Evolutionary conservation across 2,888 invertebrate genomes (phyloP).

Genomic region (Cerastis leucographa): DNA sequence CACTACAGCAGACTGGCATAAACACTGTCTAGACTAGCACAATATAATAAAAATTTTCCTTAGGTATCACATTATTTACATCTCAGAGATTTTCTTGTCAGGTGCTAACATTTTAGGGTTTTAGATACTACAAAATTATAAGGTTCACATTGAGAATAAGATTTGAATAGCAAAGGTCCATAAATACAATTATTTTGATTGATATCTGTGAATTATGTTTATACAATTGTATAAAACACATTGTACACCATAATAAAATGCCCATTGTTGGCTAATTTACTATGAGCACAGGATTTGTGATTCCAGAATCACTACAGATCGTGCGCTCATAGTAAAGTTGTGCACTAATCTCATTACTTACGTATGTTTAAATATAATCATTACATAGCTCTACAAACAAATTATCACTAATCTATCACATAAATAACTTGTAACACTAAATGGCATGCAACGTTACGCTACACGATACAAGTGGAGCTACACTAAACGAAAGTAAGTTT

Average conservation of each 20-base stretch:
- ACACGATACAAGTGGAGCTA: slow-evolving; percentile 17
- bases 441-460: slow-evolving; percentile 50
- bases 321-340: slow-evolving; percentile 36
- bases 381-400: slow-evolving; percentile 58
- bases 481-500: slow-evolving; percentile 16
- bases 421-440: slow-evolving; percentile 66
- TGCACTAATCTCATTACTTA: slow-evolving; percentile 50
- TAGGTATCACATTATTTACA: slow-evolving; percentile 64
- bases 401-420: slow-evolving; percentile 80
- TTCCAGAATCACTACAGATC: slow-evolving; percentile 26
- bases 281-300: no score
- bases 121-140: slow-evolving; percentile 6
- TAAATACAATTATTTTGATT: slow-evolving; percentile 17
- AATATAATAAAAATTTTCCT: slow-evolving; percentile 47
- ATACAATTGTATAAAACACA: slow-evolving; percentile 26
- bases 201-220: slow-evolving; percentile 15
- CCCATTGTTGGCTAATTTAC: neutral
- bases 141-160: slow-evolving; percentile 19
- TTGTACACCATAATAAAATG: slow-evolving; percentile 20
- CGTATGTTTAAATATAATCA: slow-evolving; percentile 48
- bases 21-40: slow-evolving; percentile 54
- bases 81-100: slow-evolving; percentile 34
- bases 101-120: slow-evolving; percentile 30
- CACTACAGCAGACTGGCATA: slow-evolving; percentile 30
- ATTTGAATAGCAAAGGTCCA: slow-evolving; percentile 12